These are phyloP conservation scores for Drosophila oshimai DNA, from an alignment of 1,140 invertebrate species.

Conservation along the genomic window DNA sequence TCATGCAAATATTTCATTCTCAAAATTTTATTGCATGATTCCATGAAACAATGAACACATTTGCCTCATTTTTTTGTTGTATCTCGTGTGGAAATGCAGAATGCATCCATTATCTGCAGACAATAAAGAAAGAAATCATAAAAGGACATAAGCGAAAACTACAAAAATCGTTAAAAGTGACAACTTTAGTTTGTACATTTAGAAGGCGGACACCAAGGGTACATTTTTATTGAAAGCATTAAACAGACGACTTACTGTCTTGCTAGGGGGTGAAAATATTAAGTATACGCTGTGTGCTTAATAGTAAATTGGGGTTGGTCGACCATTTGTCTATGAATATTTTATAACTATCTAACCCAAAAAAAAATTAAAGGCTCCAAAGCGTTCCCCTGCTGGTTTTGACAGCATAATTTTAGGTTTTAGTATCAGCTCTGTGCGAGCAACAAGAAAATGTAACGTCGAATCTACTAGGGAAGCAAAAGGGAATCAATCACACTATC, in stretches of 20 bases:
- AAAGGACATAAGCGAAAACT: conserved; percentile 9
- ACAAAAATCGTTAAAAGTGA: conserved; percentile 36
- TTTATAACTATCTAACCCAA: conserved; percentile 7
- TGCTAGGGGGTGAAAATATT: conserved; percentile 13
- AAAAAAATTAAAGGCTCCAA: neutral
- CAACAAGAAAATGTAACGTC: no score
- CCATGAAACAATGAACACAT: conserved; percentile 13
- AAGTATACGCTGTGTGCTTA: conserved; percentile 5
- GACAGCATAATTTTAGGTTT: neutral
- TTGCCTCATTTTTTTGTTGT: neutral
- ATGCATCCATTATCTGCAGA: conserved; percentile 42
- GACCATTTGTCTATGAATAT: conserved; percentile 16
- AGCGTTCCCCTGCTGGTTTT: neutral
- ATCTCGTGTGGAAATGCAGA: neutral
- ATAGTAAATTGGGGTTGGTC: neutral
- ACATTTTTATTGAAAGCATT: conserved; percentile 30
- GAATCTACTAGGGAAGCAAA: no score
- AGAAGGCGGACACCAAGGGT: neutral
- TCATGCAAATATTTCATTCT: neutral
- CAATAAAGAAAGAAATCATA: conserved; percentile 32
- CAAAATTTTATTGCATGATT: conserved; percentile 6
- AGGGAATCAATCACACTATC: no score
- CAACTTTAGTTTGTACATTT: conserved; percentile 1
- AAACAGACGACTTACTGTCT: conserved; percentile 3
- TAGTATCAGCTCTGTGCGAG: no score